Evolutionary conservation across 2,113 vertebrate species (phyloP), one percentile per base, ranked within the genome.

Genomic region (Lasiurus borealis): DNA sequence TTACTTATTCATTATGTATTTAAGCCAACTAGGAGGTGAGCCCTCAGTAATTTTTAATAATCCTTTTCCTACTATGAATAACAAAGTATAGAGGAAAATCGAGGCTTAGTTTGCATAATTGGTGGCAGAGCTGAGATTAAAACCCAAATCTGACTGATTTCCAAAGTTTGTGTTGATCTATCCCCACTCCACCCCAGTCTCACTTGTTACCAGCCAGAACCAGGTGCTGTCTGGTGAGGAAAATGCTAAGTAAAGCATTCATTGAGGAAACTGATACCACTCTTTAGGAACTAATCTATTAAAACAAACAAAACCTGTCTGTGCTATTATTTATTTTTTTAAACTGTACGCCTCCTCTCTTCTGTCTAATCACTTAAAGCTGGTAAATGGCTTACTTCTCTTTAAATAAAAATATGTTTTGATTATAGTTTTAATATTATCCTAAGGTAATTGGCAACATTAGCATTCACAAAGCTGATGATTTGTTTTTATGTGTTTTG

Each of bases 341-440:
- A 85, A 44, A 62, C 40, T 62, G 23, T 19, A 66, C 64, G 5
- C 6, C 10, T 10, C 6, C 27, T 34, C 34, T 27, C 50, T 88
- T 72, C 11, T 85, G 14, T 66, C 21, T 27, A n/a, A 62, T 77
- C 10, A 11, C 15, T 68, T 50, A 31, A 71, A 66, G 16, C 66
- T 92, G 5, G 4, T 31, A 34, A 31, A 34, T 69, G 44, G 40
- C 36, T 19, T 86, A 62, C 23, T 50, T 59, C n/a, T 34, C 59
- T 83, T 71, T 48, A 50, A 48, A 13, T 96, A 76, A 90, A 80
- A 84, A n/a, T 81, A 8, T 81, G 40, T 76, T 90, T 48, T 87
- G 23, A 12, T 76, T 50, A 59, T 69, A 77, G 16, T 62, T 94
- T 94, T 36, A 25, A 62, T 66, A 80, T 31, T 21, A 64, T 64